Conservation (phyloP, 2,113 vertebrate species). For the Aldabrachelys gigantea region DNA sequence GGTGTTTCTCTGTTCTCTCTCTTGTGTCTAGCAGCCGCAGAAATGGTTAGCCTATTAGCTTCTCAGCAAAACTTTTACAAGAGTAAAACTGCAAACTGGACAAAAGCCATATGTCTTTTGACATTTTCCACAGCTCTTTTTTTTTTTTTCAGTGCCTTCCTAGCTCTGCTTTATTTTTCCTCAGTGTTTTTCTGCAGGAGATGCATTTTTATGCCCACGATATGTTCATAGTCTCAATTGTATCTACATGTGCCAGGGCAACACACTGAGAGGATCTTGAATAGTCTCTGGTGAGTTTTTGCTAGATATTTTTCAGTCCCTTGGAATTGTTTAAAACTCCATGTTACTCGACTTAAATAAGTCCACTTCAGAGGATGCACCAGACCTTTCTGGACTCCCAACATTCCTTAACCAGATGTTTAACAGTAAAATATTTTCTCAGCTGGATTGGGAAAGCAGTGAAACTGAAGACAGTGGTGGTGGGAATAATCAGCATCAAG, state of each 20-base stretch:
- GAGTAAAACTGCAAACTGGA: background rate
- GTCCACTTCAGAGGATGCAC: conserved; percentile 52
- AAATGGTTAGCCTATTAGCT: background rate
- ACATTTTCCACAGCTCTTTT: background rate
- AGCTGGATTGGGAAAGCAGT: conserved; percentile 79
- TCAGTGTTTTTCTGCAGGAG: background rate
- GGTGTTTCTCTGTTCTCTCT: background rate
- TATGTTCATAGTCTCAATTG: background rate
- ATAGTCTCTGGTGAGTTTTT: background rate
- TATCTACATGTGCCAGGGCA: background rate
- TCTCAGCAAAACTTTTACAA: background rate
- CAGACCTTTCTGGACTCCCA: conserved; percentile 28
- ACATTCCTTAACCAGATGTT: conserved; percentile 80
- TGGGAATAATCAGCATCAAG: conserved; percentile 75
- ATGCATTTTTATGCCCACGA: background rate
- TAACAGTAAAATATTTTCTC: conserved; percentile 85
- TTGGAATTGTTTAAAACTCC: conserved; percentile 22
- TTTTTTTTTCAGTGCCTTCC: background rate
- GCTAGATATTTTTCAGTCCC: background rate
- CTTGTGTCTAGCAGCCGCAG: background rate
- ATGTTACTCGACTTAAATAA: conserved; percentile 33
- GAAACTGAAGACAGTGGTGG: conserved; percentile 63
- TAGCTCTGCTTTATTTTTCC: background rate
- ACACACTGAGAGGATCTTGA: background rate
- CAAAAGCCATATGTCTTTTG: background rate